Percentiles rank a stretch among this genome's conserved stretches.
Evolutionary conservation across 2,113 vertebrate species (phyloP).

Genomic region (Apaloderma vittatum): DNA sequence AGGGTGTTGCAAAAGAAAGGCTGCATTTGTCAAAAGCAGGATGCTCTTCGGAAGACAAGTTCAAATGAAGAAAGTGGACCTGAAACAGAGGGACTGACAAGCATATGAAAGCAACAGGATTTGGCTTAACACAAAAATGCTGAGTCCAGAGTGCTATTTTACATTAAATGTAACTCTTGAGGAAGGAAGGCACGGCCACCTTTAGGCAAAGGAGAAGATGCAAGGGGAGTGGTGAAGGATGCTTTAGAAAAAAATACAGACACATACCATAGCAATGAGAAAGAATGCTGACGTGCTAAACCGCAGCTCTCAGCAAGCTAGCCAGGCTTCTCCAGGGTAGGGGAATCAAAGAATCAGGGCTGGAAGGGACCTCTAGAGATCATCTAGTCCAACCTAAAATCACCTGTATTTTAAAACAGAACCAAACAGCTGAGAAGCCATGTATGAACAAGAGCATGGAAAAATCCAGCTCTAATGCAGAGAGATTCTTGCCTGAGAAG

Average conservation of each 20-base stretch:
- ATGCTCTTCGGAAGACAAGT: not conserved
- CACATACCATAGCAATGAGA: not conserved
- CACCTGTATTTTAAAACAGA: not conserved
- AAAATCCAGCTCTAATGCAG: not conserved
- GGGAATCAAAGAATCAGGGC: not conserved
- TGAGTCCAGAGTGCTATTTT: not conserved
- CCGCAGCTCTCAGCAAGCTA: not conserved
- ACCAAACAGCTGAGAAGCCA: not conserved
- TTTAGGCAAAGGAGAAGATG: not conserved
- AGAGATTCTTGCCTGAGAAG: not conserved
- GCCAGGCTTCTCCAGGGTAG: not conserved
- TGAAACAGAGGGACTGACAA: not conserved
- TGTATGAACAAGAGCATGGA: not conserved
- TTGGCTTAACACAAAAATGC: not conserved
- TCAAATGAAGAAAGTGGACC: not conserved
- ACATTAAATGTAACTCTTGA: not conserved
- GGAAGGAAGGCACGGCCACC: not conserved
- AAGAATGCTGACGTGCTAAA: not conserved
- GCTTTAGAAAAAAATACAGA: not conserved
- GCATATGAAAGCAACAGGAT: not conserved
- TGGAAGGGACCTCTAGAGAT: too few species aligned
- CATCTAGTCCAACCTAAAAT: not conserved
- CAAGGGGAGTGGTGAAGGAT: not conserved
- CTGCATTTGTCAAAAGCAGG: not conserved
- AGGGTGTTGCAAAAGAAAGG: not conserved